Percentiles rank a stretch among this genome's conserved stretches.
These are phyloP conservation scores for Drosophila infuscata DNA, from an alignment of 2,888 invertebrate genomes.

Conservation along the genomic window DNA sequence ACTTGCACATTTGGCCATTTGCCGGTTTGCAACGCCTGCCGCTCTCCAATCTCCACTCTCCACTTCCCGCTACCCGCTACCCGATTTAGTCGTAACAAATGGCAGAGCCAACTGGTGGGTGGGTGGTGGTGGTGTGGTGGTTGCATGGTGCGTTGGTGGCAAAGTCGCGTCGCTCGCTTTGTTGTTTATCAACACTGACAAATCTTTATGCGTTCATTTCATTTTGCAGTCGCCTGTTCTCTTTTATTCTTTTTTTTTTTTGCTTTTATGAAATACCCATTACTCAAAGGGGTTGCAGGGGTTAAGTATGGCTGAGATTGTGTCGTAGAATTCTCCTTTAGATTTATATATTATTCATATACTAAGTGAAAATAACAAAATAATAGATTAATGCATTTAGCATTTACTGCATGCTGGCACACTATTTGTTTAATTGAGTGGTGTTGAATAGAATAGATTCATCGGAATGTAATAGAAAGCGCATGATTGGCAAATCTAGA, in stretches of 20 bases:
- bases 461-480: background rate
- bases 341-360: background rate
- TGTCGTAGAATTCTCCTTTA: background rate
- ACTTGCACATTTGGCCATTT: slow-evolving; percentile 71
- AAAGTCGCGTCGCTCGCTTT: slow-evolving; percentile 60
- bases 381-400: background rate
- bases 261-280: slow-evolving; percentile 27
- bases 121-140: background rate
- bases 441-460: background rate
- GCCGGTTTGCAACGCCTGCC: slow-evolving; percentile 35
- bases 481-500: background rate
- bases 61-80: background rate
- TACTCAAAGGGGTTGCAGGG: background rate
- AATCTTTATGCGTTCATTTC: slow-evolving; percentile 80
- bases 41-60: background rate
- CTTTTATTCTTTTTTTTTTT: slow-evolving; percentile 15
- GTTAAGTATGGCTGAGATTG: background rate
- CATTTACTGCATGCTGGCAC: background rate
- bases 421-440: background rate
- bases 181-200: slow-evolving; percentile 78
- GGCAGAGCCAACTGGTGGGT: slow-evolving; percentile 17
- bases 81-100: slow-evolving; percentile 9
- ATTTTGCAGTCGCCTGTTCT: slow-evolving; percentile 50
- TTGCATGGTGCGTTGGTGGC: slow-evolving; percentile 6
- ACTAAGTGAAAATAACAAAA: background rate